Conservation (phyloP, 2,113 vertebrate species). For the Malurus melanocephalus region DNA sequence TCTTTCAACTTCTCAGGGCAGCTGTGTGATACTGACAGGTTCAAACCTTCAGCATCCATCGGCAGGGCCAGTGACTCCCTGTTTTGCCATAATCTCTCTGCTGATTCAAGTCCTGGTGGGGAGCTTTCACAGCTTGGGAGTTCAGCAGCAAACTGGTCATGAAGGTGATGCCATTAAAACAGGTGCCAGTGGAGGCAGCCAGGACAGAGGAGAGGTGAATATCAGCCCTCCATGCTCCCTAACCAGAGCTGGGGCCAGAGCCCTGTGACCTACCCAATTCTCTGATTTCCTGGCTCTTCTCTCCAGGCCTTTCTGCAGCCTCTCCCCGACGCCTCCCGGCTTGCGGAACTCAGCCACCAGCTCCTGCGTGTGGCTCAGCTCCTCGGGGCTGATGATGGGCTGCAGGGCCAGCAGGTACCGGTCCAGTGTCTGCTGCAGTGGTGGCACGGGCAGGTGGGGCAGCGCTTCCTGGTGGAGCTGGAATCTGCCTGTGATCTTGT, state of each 20-base stretch:
- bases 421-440: constrained; percentile 88
- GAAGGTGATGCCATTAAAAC: neutral
- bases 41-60: neutral
- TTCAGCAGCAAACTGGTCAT: neutral
- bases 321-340: constrained; percentile 83
- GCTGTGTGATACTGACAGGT: neutral
- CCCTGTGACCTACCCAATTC: constrained; percentile 85
- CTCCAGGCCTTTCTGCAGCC: constrained; percentile 88
- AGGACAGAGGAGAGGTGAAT: neutral
- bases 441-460: constrained; percentile 84
- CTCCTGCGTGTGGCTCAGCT: constrained; percentile 78
- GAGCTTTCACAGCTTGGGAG: neutral
- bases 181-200: neutral
- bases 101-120: neutral
- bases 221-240: neutral
- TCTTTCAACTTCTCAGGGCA: neutral
- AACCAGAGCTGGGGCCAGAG: neutral
- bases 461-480: constrained; percentile 85
- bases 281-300: constrained; percentile 78
- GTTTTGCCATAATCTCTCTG: neutral
- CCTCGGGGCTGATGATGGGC: constrained; percentile 85
- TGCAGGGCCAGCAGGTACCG: constrained; percentile 83
- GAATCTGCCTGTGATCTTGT: constrained; percentile 78
- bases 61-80: neutral
- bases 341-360: constrained; percentile 83